These are phyloP conservation scores for Philereme vetulata DNA, from an alignment of 2,888 invertebrate genomes.

Conservation along the genomic window DNA sequence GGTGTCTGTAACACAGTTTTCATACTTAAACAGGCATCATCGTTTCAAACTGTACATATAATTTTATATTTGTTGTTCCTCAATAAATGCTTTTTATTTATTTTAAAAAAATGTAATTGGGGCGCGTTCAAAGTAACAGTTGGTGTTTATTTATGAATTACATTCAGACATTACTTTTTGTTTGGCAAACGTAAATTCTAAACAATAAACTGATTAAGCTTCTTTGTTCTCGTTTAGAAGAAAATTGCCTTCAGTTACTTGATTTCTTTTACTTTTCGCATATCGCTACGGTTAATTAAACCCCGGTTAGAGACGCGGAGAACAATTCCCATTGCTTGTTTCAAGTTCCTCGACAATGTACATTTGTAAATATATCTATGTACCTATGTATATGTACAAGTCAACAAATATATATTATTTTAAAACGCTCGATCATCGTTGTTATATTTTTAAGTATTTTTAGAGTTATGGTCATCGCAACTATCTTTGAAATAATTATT, in stretches of 20 bases:
- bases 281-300: conserved; percentile 27
- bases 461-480: no score
- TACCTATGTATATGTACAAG: not conserved
- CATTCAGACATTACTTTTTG: not conserved
- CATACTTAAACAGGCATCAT: no score
- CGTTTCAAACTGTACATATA: no score
- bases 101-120: not conserved
- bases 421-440: not conserved
- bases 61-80: no score
- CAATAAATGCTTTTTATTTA: no score
- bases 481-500: no score
- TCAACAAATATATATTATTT: not conserved
- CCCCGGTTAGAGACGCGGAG: conserved; percentile 19
- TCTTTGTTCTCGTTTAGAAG: conserved; percentile 24
- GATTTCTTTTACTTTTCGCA: conserved; percentile 29
- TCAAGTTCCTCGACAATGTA: conserved; percentile 15
- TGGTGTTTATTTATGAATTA: not conserved
- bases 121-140: not conserved
- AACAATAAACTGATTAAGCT: conserved; percentile 19
- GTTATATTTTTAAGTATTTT: no score
- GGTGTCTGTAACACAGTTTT: no score
- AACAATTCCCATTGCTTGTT: conserved; percentile 23
- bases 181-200: conserved; percentile 4
- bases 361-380: conserved; percentile 4
- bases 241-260: conserved; percentile 25